Conservation (phyloP, 1,140 invertebrate species). For the Theocolax elegans region DNA sequence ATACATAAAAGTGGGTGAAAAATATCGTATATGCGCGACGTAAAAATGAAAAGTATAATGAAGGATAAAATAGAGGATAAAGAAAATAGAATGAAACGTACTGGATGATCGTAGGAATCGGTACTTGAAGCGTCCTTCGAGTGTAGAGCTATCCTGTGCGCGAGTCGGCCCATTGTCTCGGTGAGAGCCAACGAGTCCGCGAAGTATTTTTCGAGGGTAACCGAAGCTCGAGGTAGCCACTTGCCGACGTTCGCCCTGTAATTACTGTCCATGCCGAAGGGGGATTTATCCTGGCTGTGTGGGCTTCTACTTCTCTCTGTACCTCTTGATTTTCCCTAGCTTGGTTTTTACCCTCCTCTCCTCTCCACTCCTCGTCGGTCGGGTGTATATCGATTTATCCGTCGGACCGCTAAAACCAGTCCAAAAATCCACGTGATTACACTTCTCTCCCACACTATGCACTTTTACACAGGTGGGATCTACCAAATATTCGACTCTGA, state of each 20-base stretch:
- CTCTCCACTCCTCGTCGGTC: not conserved
- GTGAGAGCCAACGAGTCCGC: constrained; percentile 41
- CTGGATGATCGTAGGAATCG: constrained; percentile 1
- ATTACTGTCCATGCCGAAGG: constrained; percentile 55
- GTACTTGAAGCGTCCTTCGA: constrained; percentile 36
- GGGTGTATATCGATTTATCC: too few species aligned
- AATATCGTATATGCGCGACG: too few species aligned
- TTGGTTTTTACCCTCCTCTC: not conserved
- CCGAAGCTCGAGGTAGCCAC: constrained; percentile 48
- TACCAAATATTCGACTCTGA: too few species aligned
- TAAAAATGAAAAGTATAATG: too few species aligned
- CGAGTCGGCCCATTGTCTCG: constrained; percentile 43
- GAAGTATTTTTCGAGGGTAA: constrained; percentile 47
- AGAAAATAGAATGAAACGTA: not conserved
- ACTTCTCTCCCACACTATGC: too few species aligned
- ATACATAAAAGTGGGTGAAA: too few species aligned
- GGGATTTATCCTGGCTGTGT: too few species aligned
- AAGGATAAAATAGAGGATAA: not conserved
- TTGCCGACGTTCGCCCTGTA: constrained; percentile 54
- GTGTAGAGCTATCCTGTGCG: constrained; percentile 44
- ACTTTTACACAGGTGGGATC: too few species aligned
- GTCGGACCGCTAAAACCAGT: too few species aligned
- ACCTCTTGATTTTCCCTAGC: not conserved
- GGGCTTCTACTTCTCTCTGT: too few species aligned
- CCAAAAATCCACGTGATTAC: too few species aligned